phyloP scores from a whole-genome alignment of 2,888 invertebrate genomes.

The Rosalia funebris region DNA sequence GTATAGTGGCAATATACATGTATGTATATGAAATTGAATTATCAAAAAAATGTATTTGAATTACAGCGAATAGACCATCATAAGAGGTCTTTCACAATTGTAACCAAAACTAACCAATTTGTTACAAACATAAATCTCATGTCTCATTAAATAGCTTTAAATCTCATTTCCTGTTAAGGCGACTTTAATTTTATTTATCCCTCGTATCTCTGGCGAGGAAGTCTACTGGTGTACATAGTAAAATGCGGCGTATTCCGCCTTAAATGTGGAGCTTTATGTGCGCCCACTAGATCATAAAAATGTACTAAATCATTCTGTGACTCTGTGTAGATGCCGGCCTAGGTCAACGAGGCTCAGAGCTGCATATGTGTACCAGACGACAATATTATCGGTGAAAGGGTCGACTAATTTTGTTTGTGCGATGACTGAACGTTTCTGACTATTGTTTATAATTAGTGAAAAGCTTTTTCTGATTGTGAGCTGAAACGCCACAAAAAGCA shows the following conservation, averaged over 20 bases:
- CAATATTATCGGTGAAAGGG: neutral
- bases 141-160: slow-evolving; percentile 36
- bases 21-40: too few species aligned
- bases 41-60: too few species aligned
- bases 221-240: slow-evolving; percentile 13
- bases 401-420: neutral
- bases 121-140: slow-evolving; percentile 28
- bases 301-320: slow-evolving; percentile 26
- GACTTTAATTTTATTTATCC: slow-evolving; percentile 26
- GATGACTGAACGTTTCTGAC: neutral
- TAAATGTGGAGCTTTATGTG: slow-evolving; percentile 15
- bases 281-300: slow-evolving; percentile 26
- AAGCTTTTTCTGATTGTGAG: neutral
- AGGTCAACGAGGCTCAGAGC: slow-evolving; percentile 8
- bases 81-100: too few species aligned
- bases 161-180: slow-evolving; percentile 35
- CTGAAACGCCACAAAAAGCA: too few species aligned
- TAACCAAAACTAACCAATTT: slow-evolving; percentile 32
- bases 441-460: neutral
- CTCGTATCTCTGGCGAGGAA: slow-evolving; percentile 16
- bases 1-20: too few species aligned
- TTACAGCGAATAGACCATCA: too few species aligned
- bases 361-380: neutral
- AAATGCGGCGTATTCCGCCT: slow-evolving; percentile 1
- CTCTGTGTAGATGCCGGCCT: slow-evolving; percentile 21